Conservation (phyloP, 2,113 vertebrate species). For the Reinhardtius hippoglossoides region DNA sequence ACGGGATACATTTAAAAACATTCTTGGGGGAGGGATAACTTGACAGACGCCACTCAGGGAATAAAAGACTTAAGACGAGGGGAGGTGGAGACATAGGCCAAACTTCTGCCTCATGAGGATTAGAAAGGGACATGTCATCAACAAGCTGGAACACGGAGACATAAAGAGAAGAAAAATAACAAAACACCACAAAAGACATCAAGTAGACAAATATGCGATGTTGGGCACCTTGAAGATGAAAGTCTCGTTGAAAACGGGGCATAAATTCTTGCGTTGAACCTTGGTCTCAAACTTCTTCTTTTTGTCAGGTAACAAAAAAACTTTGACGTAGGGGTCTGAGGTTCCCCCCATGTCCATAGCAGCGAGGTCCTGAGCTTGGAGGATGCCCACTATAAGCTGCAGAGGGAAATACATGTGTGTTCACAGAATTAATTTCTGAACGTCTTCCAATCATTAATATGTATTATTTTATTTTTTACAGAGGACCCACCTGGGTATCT, state of each 20-base stretch:
- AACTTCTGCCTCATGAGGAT: background rate
- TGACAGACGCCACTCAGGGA: conserved; percentile 31
- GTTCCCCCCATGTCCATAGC: conserved; percentile 93
- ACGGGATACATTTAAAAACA: background rate
- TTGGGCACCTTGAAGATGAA: conserved; percentile 89
- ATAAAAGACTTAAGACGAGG: conserved; percentile 34
- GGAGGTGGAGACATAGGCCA: conserved; percentile 5
- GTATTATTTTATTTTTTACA: conserved; percentile 7
- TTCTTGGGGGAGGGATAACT: conserved; percentile 27
- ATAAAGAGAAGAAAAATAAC: conserved; percentile 25
- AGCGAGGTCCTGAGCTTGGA: conserved; percentile 89
- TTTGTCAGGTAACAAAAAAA: conserved; percentile 90
- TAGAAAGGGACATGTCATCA: conserved; percentile 7
- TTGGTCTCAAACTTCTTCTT: conserved; percentile 92
- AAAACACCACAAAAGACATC: background rate
- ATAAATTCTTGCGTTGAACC: conserved; percentile 91
- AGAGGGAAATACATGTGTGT: conserved; percentile 27
- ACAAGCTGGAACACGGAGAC: background rate
- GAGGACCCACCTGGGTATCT: conserved; percentile 82
- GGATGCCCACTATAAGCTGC: conserved; percentile 89
- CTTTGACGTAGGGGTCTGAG: conserved; percentile 91
- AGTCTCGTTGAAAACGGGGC: conserved; percentile 90
- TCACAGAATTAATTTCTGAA: background rate
- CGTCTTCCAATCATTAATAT: background rate
- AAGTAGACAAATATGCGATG: background rate